Evolutionary conservation across 2,113 vertebrate genomes (phyloP).

Genomic region (Muscicapa adusta): DNA sequence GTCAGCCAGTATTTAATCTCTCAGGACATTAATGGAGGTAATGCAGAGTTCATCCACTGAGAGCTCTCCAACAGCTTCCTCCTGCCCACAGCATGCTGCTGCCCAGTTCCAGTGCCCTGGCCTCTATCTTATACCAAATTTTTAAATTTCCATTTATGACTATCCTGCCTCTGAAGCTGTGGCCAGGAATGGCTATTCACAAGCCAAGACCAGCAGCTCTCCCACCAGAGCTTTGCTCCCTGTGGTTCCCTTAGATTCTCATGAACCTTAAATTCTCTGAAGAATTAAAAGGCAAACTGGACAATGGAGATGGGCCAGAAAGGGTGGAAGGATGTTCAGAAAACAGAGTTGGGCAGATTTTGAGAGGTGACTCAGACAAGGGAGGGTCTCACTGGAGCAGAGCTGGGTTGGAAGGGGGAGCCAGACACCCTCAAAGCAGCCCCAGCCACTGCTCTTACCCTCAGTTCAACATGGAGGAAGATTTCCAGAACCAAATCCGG

Average conservation of each 20-base stretch:
- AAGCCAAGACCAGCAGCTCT: not conserved
- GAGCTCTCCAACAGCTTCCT: not conserved
- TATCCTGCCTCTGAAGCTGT: not conserved
- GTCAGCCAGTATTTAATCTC: not conserved
- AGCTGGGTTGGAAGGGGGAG: not conserved
- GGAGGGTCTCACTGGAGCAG: not conserved
- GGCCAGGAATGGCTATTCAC: not conserved
- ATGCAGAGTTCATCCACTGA: not conserved
- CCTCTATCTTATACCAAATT: not conserved
- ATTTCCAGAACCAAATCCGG: not conserved
- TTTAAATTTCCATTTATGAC: not conserved
- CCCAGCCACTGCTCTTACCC: not conserved
- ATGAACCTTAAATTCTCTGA: not conserved
- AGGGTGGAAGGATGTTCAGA: not conserved
- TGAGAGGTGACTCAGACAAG: not conserved
- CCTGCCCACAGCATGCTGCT: not conserved
- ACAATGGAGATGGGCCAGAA: not conserved
- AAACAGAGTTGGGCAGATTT: not conserved
- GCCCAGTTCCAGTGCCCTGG: not conserved
- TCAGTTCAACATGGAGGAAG: not conserved
- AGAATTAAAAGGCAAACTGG: not conserved
- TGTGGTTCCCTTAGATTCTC: not conserved
- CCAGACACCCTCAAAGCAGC: not conserved
- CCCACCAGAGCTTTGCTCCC: not conserved
- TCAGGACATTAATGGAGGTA: not conserved